Evolutionary conservation across 2,888 invertebrate species (phyloP).

Genomic region (Athrips mouffetella): DNA sequence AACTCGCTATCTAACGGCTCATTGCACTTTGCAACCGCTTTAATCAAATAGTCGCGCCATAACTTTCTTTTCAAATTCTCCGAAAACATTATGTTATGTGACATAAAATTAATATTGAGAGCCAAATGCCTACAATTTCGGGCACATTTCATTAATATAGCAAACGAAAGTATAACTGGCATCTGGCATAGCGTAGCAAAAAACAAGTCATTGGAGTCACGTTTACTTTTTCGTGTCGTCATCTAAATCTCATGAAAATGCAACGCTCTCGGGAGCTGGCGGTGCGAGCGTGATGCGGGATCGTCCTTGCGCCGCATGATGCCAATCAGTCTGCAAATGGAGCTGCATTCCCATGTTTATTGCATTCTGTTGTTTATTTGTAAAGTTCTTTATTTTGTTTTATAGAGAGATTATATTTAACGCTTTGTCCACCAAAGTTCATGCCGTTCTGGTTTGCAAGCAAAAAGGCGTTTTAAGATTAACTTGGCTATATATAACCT

Average conservation of each 20-base stretch:
- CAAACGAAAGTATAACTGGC: too few species aligned
- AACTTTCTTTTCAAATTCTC: too few species aligned
- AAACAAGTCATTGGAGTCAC: too few species aligned
- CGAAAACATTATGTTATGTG: neutral
- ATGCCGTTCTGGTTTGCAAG: too few species aligned
- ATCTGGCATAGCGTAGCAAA: too few species aligned
- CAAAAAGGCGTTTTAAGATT: too few species aligned
- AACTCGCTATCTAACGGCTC: constrained; percentile 1
- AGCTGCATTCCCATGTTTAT: constrained; percentile 27
- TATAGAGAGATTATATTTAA: neutral
- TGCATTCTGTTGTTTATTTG: constrained; percentile 15
- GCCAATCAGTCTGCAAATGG: constrained; percentile 24
- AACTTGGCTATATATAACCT: too few species aligned
- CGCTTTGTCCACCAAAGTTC: too few species aligned
- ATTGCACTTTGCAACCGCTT: neutral
- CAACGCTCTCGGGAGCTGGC: neutral
- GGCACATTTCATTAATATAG: too few species aligned
- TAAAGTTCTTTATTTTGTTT: neutral
- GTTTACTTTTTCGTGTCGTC: constrained; percentile 5
- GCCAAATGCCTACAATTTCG: too few species aligned
- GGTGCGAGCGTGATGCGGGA: constrained; percentile 18
- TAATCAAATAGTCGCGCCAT: neutral
- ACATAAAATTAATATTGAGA: too few species aligned
- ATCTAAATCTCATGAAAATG: constrained; percentile 16
- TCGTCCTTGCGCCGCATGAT: constrained; percentile 25